Percentiles rank a stretch among this genome's conserved stretches.
Conservation (phyloP, 2,113 vertebrate genomes). For the Noturus placidus region DNA sequence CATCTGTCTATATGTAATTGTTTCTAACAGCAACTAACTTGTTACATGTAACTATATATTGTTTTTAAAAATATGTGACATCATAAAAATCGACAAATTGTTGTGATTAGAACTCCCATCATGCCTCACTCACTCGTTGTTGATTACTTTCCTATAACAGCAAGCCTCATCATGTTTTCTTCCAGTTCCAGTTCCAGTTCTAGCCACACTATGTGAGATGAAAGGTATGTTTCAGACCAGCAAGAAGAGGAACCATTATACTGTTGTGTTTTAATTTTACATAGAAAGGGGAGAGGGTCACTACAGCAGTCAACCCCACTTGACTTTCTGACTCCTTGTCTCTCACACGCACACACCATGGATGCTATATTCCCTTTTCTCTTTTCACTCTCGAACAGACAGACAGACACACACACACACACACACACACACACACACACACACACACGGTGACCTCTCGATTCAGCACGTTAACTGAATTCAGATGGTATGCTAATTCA, state of each 20-base stretch:
- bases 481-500: constrained; percentile 77
- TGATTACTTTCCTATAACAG: background rate
- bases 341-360: constrained; percentile 25
- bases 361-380: constrained; percentile 31
- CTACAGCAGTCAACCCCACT: constrained; percentile 71
- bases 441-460: constrained; percentile 70
- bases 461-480: constrained; percentile 72
- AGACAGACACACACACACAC: constrained; percentile 65
- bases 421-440: constrained; percentile 68
- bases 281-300: constrained; percentile 66
- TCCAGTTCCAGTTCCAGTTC: background rate
- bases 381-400: constrained; percentile 47
- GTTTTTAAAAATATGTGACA: no score
- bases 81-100: background rate
- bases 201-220: constrained; percentile 46
- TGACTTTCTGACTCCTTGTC: constrained; percentile 65
- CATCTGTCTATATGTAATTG: background rate
- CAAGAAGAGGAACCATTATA: constrained; percentile 45
- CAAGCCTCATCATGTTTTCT: background rate
- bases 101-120: background rate
- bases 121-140: background rate
- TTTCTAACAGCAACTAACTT: background rate
- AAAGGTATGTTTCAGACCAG: constrained; percentile 67
- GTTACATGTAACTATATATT: background rate
- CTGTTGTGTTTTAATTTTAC: constrained; percentile 65